Percentiles rank a stretch among this genome's conserved stretches.
phyloP scores from a whole-genome alignment of 2,113 vertebrate species.

The Rhabdornis inornatus region DNA sequence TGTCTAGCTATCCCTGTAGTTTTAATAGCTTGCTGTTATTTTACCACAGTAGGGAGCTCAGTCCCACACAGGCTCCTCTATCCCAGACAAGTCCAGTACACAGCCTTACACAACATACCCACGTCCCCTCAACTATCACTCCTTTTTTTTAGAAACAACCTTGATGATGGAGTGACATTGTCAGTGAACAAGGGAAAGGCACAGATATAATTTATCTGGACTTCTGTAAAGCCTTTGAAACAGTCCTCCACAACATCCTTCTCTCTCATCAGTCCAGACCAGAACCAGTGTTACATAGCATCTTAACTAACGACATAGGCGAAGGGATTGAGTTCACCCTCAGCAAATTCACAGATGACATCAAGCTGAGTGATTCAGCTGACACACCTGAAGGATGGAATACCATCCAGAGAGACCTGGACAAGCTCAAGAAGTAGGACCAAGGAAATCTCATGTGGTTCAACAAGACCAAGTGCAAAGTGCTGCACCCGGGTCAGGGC shows the following conservation, averaged over 20 bases:
- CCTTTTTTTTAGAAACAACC: neutral
- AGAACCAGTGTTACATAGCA: neutral
- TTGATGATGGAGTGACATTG: neutral
- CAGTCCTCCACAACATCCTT: neutral
- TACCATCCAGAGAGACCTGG: neutral
- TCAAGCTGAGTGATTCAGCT: neutral
- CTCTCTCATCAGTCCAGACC: neutral
- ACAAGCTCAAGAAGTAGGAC: neutral
- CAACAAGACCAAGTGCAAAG: neutral
- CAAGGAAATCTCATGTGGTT: neutral
- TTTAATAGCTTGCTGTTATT: neutral
- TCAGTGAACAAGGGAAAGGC: neutral
- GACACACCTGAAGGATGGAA: neutral
- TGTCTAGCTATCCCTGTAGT: neutral
- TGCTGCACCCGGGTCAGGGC: neutral
- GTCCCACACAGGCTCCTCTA: neutral
- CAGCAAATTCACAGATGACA: neutral
- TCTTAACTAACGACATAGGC: rapidly evolving
- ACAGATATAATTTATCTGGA: neutral
- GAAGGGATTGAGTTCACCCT: rapidly evolving
- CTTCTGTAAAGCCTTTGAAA: neutral
- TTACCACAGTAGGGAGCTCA: neutral
- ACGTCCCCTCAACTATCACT: too few species aligned
- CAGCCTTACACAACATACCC: neutral
- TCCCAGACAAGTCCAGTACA: neutral